Base-by-base conservation (phyloP, 1,140 invertebrate species). In the Drosophila melanica region DNA sequence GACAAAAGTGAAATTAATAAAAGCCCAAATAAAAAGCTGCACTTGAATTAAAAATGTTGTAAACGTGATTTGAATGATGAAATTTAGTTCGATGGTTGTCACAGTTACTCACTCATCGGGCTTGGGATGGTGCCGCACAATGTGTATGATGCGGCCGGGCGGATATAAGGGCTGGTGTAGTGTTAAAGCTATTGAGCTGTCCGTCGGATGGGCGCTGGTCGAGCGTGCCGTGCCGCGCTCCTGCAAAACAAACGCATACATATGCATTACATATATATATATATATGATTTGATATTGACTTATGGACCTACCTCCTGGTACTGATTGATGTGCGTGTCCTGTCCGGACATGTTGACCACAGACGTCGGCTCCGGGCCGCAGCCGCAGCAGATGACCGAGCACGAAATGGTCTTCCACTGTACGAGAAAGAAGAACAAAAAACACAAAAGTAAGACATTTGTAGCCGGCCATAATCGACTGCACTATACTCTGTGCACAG, bases 381-480 rank as follows among this genome's bases (percentile, higher is more conserved):
- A 95, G 77, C 95, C 94, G 92, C 96, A 97, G 86, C 96, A 97
- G 59, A 96, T 93, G 33, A 97, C 94, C 72, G 96, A 96, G 68
- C 95, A 96, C 16, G 95, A 94, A 80, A 98, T 97, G 6, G 96
- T 97, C 92, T 97, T 97, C 97, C 97, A 98, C 96, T 98, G 14
- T 1, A 62, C 45, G 51, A 27, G 27, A 33, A 8, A 35, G 35
- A 14, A n/a, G 64, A 4, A 41, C 2, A n/a, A 7, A n/a, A 37
- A 39, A 5, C 11, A 5, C 4, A 4, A n/a, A 4, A 39, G 2
- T 39, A 1, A 39, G 27, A 7, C 27, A 27, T 27, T 7, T 27
- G 4, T 6, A 27, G 6, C 5, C 27, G 27, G 6, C 5, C 6
- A 27, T 7, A 1, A 27, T 7, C 5, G 5, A 27, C 6, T 27